Percentiles rank a stretch among this genome's conserved stretches.
Conservation (phyloP, 2,797 vertebrate genomes). For the Staurois parvus region DNA sequence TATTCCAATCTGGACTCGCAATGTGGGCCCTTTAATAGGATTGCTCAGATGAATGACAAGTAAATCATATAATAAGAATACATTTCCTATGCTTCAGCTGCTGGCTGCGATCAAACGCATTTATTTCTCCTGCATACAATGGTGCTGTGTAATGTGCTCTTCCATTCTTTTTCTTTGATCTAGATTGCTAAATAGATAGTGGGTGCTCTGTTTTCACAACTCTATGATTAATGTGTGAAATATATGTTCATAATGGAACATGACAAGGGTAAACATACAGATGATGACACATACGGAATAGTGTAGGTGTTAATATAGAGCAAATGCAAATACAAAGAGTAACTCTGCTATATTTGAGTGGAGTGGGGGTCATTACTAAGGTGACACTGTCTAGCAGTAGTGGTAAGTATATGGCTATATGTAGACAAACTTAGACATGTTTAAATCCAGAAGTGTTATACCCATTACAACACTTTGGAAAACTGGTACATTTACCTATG, state of each 20-base stretch:
- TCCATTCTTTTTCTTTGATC: not conserved
- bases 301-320: not conserved
- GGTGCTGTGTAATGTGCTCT: not conserved
- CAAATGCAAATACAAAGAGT: not conserved
- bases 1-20: constrained; percentile 2
- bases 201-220: not conserved
- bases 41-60: constrained; percentile 45
- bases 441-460: too few relatives aligned
- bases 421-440: too few relatives aligned
- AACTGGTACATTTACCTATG: too few relatives aligned
- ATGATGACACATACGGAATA: too few relatives aligned
- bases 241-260: not conserved
- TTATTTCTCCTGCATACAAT: not conserved
- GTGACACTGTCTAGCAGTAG: too few relatives aligned
- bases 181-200: constrained; percentile 8
- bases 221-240: not conserved
- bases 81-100: constrained; percentile 16
- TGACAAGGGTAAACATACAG: not conserved
- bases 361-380: too few relatives aligned
- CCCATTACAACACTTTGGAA: too few relatives aligned
- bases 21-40: constrained; percentile 42
- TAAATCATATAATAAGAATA: constrained; percentile 35
- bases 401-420: too few relatives aligned
- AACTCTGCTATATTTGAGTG: not conserved
- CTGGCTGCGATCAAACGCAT: constrained; percentile 23